Percentiles rank a stretch among this genome's conserved stretches.
These are phyloP conservation scores for Myrmecophaga tridactyla DNA, from an alignment of 2,113 vertebrate genomes.

Conservation along the genomic window DNA sequence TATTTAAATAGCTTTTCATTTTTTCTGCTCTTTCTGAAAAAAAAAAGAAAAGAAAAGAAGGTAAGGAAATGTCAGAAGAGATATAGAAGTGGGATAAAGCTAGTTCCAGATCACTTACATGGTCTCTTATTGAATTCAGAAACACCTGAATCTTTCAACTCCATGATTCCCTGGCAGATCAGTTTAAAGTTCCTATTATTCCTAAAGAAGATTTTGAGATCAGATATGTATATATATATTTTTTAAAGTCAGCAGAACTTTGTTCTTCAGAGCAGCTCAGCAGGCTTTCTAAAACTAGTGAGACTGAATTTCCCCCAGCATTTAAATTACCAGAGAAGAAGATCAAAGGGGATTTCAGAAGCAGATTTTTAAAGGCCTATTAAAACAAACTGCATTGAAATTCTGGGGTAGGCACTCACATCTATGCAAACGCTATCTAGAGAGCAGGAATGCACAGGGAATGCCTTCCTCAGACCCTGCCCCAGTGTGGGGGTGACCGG, in stretches of 20 bases:
- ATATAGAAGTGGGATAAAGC: neutral
- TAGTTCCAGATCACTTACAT: neutral
- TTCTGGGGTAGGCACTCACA: neutral
- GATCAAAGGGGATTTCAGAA: constrained; percentile 38
- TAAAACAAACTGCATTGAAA: constrained; percentile 39
- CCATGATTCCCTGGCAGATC: neutral
- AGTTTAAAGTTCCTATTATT: constrained; percentile 28
- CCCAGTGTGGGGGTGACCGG: too few relatives aligned
- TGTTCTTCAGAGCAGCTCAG: constrained; percentile 50
- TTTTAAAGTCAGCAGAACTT: neutral
- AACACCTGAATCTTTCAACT: neutral
- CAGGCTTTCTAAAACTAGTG: constrained; percentile 33
- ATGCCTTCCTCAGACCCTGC: neutral
- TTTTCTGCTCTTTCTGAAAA: neutral
- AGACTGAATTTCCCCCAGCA: constrained; percentile 16
- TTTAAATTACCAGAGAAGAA: constrained; percentile 60
- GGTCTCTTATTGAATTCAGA: constrained; percentile 31
- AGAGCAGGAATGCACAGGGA: neutral
- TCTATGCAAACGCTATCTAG: neutral
- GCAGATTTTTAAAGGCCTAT: neutral
- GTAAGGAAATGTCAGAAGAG: neutral
- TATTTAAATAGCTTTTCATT: neutral
- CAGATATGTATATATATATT: neutral
- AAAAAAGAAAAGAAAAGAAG: too few relatives aligned
- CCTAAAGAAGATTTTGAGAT: constrained; percentile 59